Percentiles rank a stretch among this genome's conserved stretches.
phyloP scores from a whole-genome alignment of 2,113 vertebrate genomes.

The Progne subis region DNA sequence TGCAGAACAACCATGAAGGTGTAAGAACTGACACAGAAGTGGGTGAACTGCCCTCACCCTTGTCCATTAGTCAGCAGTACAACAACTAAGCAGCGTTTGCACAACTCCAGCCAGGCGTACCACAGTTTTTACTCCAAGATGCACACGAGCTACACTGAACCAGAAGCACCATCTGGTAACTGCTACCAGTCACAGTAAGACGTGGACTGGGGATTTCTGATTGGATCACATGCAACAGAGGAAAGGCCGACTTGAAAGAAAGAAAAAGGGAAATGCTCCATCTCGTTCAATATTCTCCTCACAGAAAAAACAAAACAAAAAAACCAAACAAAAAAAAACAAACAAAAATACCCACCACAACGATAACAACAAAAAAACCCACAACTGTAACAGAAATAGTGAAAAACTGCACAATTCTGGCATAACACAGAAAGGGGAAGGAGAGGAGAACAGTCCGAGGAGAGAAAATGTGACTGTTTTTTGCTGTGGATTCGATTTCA shows the following conservation, averaged over 20 bases:
- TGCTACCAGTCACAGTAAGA: background rate
- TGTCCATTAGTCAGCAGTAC: background rate
- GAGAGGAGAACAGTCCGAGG: background rate
- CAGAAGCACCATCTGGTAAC: background rate
- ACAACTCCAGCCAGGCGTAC: background rate
- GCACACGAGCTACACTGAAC: background rate
- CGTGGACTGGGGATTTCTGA: background rate
- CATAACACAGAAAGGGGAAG: background rate
- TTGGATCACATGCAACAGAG: background rate
- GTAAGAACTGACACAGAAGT: background rate
- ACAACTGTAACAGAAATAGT: background rate
- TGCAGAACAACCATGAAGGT: background rate
- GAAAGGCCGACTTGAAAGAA: background rate
- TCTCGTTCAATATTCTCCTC: background rate
- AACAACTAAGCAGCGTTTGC: background rate
- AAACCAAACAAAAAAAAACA: background rate
- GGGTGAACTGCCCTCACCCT: background rate
- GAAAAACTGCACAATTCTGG: background rate
- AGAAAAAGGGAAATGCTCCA: background rate
- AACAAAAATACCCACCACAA: too few species aligned
- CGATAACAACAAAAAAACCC: too few species aligned
- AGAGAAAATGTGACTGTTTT: background rate
- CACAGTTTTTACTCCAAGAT: background rate
- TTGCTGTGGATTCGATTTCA: background rate
- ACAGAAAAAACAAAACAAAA: background rate